phyloP scores from a whole-genome alignment of 2,888 invertebrate species.

The Sialis lutaria region DNA sequence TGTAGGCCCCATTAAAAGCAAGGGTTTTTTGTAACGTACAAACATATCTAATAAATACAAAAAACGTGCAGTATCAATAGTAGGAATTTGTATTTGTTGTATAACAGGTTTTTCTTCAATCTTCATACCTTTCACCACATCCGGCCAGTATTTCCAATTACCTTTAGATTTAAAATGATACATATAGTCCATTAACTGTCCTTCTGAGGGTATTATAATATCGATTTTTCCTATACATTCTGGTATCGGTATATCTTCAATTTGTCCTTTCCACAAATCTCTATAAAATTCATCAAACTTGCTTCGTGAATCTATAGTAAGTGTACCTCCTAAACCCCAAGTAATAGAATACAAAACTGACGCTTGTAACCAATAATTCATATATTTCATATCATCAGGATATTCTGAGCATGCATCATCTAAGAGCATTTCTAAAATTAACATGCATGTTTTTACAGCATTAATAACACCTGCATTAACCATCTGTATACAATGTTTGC shows the following conservation, averaged over 20 bases:
- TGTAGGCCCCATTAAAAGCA: constrained; percentile 65
- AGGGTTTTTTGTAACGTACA: constrained; percentile 46
- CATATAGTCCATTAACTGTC: constrained; percentile 61
- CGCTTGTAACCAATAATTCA: constrained; percentile 57
- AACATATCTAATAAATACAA: constrained; percentile 56
- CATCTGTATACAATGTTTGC: constrained; percentile 46
- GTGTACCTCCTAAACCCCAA: constrained; percentile 75
- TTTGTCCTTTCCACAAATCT: constrained; percentile 30
- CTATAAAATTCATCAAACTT: constrained; percentile 46
- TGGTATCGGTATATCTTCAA: constrained; percentile 33
- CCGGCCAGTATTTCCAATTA: constrained; percentile 74
- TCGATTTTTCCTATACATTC: constrained; percentile 38
- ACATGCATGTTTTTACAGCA: constrained; percentile 50
- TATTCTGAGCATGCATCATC: constrained; percentile 49
- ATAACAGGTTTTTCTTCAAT: constrained; percentile 46
- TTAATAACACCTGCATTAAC: constrained; percentile 55
- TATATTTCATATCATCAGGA: constrained; percentile 47
- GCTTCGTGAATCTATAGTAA: constrained; percentile 53
- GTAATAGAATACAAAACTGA: constrained; percentile 54
- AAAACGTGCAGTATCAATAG: constrained; percentile 71
- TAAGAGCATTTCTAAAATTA: constrained; percentile 61
- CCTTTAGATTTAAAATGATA: constrained; percentile 73
- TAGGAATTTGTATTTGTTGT: constrained; percentile 63
- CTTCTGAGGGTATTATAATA: constrained; percentile 52
- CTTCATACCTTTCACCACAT: constrained; percentile 45